Evolutionary conservation across 2,113 vertebrate species (phyloP), one percentile per base, ranked within the genome.

Genomic region (Carollia perspicillata): DNA sequence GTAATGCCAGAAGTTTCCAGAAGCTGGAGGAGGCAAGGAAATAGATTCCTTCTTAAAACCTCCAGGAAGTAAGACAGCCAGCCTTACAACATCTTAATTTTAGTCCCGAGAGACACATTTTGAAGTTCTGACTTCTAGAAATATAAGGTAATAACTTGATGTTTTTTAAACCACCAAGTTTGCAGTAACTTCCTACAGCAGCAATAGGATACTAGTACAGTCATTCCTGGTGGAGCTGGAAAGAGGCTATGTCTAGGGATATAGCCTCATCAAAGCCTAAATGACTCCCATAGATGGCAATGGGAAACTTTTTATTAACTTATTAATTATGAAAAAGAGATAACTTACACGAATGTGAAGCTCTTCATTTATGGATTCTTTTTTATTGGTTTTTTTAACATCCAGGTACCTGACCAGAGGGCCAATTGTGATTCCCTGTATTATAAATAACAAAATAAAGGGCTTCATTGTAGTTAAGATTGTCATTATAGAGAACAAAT

Each of bases 371-470:
- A 99, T 99, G 80, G 99, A 99, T 84, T 99, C 98, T 58, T 99
- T 99, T 94, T 99, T 99, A 97, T 99, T 99, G 3, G 99, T 99
- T 97, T 99, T 99, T 98, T 99, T 99, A 78, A 99, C 99, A 87
- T 99, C 99, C 97, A 99, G 98, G 77, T 98, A 99, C 96, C 99
- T 99, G 87, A 99, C 99, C 98, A 99, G 95, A 51, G 99, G 99
- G 85, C 99, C 99, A 90, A 99, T 99, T 92, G 99, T 99, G 92
- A 99, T 99, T 96, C 99, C 99, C 99, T 99, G 97, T 1, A 85
- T 96, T 94, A 78, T 51, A 95, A 97, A 96, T 30, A 97, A 95
- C 9, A 92, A 94, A 95, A 90, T 6, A 69, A 77, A 97, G 40
- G 0, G 2, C n/a, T 84, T 18, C 66, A 1, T 47, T 65, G 23